Base-by-base conservation (phyloP, 1,140 invertebrate species). In the Helicoverpa armigera region DNA sequence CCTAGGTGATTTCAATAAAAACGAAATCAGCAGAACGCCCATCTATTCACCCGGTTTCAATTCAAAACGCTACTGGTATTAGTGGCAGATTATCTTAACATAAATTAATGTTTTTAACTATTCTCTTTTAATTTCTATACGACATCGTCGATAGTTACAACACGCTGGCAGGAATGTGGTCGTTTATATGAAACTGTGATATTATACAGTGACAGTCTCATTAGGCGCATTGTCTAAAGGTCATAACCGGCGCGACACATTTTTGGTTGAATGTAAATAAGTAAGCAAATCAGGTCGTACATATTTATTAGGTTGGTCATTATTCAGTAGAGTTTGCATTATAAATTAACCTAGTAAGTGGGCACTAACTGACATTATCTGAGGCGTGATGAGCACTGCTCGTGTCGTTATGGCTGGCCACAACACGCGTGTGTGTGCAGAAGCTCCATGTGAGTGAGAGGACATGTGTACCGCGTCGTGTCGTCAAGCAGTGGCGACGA, bases 271-370 rank as follows among this genome's bases (percentile, higher is more conserved):
- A 53, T 72, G 50, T 72, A 72, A 53, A 53, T 72, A 53, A 72
- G 50, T 72, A 54, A 72, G 50, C 50, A 72, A 72, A 72, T 72
- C 48, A 53, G 69, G 50, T 53, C 69, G 69, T 72, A 50, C 69
- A 72, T 72, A 72, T 72, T 72, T 72, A 72, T 72, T 54, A 72
- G 50, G 69, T 53, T 72, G 50, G 23, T 72, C 48, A 72, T 72
- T 51, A 72, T 72, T 53, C 69, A 31, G 50, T 54, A 72, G 50
- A 51, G 69, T 53, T 29, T 72, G 69, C 50, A 53, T 53, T 72
- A 72, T 72, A 54, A 72, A 72, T 72, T 72, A 72, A 31, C 50
- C 18, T 70, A 70, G 48, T 51, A 53, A 72, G 50, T 43, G 69
- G 50, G 23, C 50, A 43, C 65, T 51, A 51, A 51, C 43, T 69